Evolutionary conservation across 2,888 invertebrate genomes (phyloP).

Genomic region (Chloroclystis v-ata): DNA sequence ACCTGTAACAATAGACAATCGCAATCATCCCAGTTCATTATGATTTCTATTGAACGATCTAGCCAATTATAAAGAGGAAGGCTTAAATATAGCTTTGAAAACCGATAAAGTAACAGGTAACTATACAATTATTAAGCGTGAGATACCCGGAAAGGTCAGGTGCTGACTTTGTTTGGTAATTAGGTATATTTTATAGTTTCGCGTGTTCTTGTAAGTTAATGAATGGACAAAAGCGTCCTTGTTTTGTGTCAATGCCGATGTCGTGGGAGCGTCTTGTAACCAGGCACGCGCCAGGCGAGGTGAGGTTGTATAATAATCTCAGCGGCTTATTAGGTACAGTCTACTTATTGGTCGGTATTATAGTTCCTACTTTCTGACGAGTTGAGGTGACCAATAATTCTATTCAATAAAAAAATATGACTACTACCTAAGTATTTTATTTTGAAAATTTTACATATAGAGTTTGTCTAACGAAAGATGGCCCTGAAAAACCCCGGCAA

Average conservation of each 20-base stretch:
- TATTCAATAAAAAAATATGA: too few relatives aligned
- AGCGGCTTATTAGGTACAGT: too few relatives aligned
- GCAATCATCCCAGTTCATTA: neutral
- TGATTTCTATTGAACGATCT: neutral
- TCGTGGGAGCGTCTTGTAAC: conserved; percentile 7
- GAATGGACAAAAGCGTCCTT: conserved; percentile 17
- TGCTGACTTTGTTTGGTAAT: conserved; percentile 7
- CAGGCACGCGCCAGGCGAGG: neutral
- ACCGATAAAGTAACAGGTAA: conserved; percentile 1
- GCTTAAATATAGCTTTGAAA: neutral
- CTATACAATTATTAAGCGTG: neutral
- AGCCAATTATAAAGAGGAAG: neutral
- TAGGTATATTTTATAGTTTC: neutral
- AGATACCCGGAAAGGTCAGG: conserved; percentile 4
- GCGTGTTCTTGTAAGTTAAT: conserved; percentile 11
- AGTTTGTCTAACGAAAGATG: too few relatives aligned
- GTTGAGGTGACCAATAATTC: too few relatives aligned
- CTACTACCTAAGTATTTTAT: too few relatives aligned
- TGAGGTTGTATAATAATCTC: neutral
- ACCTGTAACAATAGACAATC: neutral
- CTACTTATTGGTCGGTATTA: neutral
- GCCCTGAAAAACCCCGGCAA: too few relatives aligned
- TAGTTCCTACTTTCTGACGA: too few relatives aligned
- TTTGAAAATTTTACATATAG: too few relatives aligned
- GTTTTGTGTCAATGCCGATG: conserved; percentile 14